phyloP scores from a whole-genome alignment of 2,797 vertebrate genomes.

The Merluccius polli region DNA sequence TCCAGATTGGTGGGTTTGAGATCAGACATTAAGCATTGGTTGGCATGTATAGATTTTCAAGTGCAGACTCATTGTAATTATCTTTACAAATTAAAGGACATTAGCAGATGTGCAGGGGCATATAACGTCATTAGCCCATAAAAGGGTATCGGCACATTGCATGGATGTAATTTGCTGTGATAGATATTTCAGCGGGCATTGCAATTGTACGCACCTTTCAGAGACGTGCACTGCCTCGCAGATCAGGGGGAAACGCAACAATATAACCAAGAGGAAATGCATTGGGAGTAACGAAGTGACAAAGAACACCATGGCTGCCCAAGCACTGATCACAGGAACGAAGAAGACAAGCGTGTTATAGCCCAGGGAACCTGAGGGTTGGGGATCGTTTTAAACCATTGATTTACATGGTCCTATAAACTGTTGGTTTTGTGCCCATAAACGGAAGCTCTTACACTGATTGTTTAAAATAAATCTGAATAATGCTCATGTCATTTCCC shows the following conservation, averaged over 20 bases:
- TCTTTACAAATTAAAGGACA: conserved; percentile 72
- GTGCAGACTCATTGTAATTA: conserved; percentile 71
- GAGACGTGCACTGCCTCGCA: conserved; percentile 43
- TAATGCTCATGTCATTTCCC: conserved; percentile 35
- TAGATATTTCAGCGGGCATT: conserved; percentile 58
- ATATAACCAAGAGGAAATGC: neutral
- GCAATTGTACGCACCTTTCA: conserved; percentile 34
- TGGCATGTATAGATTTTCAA: conserved; percentile 61
- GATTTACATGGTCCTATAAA: conserved; percentile 51
- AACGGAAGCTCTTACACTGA: conserved; percentile 49
- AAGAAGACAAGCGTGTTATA: neutral
- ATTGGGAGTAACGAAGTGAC: neutral
- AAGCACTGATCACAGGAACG: neutral
- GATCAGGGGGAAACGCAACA: conserved; percentile 21
- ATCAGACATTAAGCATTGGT: conserved; percentile 45
- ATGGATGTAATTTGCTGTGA: conserved; percentile 61
- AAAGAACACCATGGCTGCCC: neutral
- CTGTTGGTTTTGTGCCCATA: conserved; percentile 29
- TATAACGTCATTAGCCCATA: conserved; percentile 68
- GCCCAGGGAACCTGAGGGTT: neutral
- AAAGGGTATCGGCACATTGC: conserved; percentile 56
- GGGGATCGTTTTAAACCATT: conserved; percentile 17
- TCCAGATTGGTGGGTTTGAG: conserved; percentile 53
- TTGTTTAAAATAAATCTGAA: conserved; percentile 54
- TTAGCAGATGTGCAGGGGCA: conserved; percentile 58